A percentile compares a stretch with the other conserved stretches of the same genome.
Conservation (phyloP, 2,888 invertebrate species). For the Drosophila pseudotakahashii region DNA sequence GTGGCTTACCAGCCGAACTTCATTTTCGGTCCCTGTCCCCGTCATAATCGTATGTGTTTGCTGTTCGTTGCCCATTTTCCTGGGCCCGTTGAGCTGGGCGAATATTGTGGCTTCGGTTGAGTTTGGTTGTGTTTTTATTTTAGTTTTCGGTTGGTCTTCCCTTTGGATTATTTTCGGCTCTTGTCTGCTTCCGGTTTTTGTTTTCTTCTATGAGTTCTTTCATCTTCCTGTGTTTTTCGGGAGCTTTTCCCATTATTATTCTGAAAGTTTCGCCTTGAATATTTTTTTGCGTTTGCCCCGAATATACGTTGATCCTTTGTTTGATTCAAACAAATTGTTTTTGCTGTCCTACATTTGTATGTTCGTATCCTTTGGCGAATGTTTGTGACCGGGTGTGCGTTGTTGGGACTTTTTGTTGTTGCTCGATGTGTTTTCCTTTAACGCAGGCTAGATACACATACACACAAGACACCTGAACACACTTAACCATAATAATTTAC, state of each 20-base stretch:
- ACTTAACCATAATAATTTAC: conserved; percentile 51
- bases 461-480: conserved; percentile 26
- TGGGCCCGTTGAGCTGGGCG: conserved; percentile 10
- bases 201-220: conserved; percentile 22
- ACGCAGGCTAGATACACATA: conserved; percentile 36
- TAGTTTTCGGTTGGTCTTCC: conserved; percentile 29
- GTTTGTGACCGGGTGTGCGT: conserved; percentile 8
- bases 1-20: conserved; percentile 28
- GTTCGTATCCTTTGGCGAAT: conserved; percentile 24
- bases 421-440: conserved; percentile 53
- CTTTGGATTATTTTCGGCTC: conserved; percentile 22
- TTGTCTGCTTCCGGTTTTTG: conserved; percentile 10
- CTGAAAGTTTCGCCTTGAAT: conserved; percentile 31
- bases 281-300: conserved; percentile 20
- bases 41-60: conserved; percentile 30
- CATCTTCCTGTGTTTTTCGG: conserved; percentile 13
- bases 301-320: conserved; percentile 48
- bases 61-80: conserved; percentile 17
- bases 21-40: conserved; percentile 21
- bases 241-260: conserved; percentile 30
- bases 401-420: conserved; percentile 44
- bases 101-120: conserved; percentile 30
- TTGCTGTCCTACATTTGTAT: conserved; percentile 41
- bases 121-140: conserved; percentile 42
- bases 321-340: conserved; percentile 57